These are phyloP conservation scores for Aphaenogaster ashmeadi DNA, from an alignment of 1,140 invertebrate species.

Conservation along the genomic window DNA sequence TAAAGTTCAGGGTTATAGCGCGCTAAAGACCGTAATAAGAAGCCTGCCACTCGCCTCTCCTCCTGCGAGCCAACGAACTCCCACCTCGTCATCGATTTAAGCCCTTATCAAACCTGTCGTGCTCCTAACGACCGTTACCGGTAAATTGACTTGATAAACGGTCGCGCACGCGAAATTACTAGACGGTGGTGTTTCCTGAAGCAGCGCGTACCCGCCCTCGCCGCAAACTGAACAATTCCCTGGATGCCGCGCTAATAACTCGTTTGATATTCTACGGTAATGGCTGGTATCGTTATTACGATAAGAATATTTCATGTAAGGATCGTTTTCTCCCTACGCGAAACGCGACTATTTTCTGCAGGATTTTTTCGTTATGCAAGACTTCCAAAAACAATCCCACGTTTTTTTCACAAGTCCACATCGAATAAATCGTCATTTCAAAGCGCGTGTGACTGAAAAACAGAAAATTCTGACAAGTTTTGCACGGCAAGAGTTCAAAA, in stretches of 20 bases:
- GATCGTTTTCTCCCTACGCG: background rate
- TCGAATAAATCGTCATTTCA: background rate
- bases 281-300: background rate
- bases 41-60: background rate
- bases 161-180: conserved; percentile 37
- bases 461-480: background rate
- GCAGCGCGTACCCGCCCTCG: background rate
- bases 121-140: conserved; percentile 49
- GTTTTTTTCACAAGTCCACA: background rate
- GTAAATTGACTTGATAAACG: conserved; percentile 65
- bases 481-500: background rate
- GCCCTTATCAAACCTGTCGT: conserved; percentile 63
- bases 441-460: background rate
- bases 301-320: conserved; percentile 16
- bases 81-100: conserved; percentile 64
- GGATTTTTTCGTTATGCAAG: background rate
- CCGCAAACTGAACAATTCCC: conserved; percentile 49
- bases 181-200: conserved; percentile 15
- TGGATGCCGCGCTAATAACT: conserved; percentile 29
- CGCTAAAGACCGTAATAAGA: conserved; percentile 68
- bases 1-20: conserved; percentile 74
- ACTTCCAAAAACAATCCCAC: background rate
- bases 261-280: conserved; percentile 50
- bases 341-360: background rate
- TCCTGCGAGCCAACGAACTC: conserved; percentile 60